Evolutionary conservation across 2,113 vertebrate species (phyloP), one percentile per base, ranked within the genome.

Genomic region (Gracilinanus agilis): DNA sequence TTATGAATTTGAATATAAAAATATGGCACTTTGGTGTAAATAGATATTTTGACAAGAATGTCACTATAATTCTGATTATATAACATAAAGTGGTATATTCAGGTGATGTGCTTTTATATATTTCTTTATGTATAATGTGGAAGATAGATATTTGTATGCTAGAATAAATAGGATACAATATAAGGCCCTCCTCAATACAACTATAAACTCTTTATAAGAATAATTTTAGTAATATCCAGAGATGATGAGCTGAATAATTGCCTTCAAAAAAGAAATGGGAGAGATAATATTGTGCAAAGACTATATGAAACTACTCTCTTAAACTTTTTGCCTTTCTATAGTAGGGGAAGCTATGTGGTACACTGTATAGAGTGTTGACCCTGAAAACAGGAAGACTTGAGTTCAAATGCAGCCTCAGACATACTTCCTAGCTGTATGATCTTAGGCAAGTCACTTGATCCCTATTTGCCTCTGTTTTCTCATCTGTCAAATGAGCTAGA

Each of bases 11-110:
- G 12, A 55, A 0, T 53, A 3, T 49, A 0, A 83, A 27, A 1
- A 67, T 61, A 90, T 34, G 23, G 19, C 93, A 91, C 90, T 90
- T 19, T 91, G 88, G 25, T 56, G 6, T 44, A 49, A 8, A 0
- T 92, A 89, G 40, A n/a, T 44, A 88, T 44, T 93, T 83, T 89
- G 54, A 90, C 93, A 53, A 93, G 29, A 88, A 25, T 90, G 40
- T 40, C 34, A 89, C 3, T 40, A 91, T 90, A 44, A 21, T 83
- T 55, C 19, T 90, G 40, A 23, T 83, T 49, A 3, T 94, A 13
- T 95, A 67, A 58, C 92, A 44, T 90, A 49, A 90, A 89, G 49
- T 19, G 89, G n/a, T 89, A 7, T 49, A 34, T 24, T 0, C 29
- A 13, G 54, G 25, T 55, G 75, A 44, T 12, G 58, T 53, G 5